phyloP scores from a whole-genome alignment of 2,888 invertebrate genomes.

The Mythimna pallens region DNA sequence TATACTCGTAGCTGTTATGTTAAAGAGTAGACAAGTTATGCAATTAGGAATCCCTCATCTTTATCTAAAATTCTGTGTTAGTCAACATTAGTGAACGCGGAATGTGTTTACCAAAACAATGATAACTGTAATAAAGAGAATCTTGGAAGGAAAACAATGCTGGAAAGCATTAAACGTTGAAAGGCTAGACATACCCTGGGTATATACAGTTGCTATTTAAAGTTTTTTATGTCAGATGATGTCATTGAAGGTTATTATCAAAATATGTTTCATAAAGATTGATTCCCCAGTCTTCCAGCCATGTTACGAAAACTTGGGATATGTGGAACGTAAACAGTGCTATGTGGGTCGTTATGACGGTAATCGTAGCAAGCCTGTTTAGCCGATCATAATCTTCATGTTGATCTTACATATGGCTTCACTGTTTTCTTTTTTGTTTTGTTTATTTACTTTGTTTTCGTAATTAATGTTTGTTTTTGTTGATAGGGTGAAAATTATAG shows the following conservation, averaged over 20 bases:
- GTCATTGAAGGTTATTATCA: constrained; percentile 41
- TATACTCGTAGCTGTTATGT: no score
- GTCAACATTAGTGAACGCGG: constrained; percentile 27
- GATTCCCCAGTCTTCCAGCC: constrained; percentile 52
- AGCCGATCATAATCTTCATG: constrained; percentile 74
- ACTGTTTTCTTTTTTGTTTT: constrained; percentile 34
- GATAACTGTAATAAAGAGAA: background rate
- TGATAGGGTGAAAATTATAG: background rate
- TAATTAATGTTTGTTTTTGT: constrained; percentile 4
- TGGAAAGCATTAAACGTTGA: no score
- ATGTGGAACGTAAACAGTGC: constrained; percentile 81
- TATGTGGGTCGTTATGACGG: constrained; percentile 80
- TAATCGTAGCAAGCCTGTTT: constrained; percentile 67
- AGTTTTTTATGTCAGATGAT: constrained; percentile 12
- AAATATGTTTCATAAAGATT: constrained; percentile 47
- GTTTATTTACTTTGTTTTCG: constrained; percentile 55
- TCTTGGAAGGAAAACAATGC: constrained; percentile 23
- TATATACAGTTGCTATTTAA: background rate
- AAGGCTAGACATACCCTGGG: no score
- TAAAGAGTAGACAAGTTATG: background rate
- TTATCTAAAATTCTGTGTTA: constrained; percentile 21
- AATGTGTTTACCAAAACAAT: constrained; percentile 34
- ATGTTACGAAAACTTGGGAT: constrained; percentile 75
- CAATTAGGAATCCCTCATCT: constrained; percentile 5
- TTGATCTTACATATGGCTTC: constrained; percentile 58